Evolutionary conservation across 92 coral and sea anemone species (phyloP), one percentile per base, ranked within the genome.

Genomic region (Pocillopora meandrina): DNA sequence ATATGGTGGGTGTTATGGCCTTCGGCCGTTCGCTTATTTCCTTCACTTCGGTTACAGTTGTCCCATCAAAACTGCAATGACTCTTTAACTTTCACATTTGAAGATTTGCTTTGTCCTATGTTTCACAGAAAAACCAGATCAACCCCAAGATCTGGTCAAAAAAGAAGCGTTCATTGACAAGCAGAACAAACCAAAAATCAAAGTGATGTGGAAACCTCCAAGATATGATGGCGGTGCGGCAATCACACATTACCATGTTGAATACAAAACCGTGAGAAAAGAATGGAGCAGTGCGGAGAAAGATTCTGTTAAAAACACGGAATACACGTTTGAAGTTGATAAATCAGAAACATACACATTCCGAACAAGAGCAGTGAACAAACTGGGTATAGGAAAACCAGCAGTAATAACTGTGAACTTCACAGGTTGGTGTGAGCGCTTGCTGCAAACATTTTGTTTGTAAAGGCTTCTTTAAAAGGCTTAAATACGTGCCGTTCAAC

Each of bases 321-420:
- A 42, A 35, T 81, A 71, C 20, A 49, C 70, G 2, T 42, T 81
- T 13, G 49, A 14, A 71, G 77, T 69, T 56, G 36, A 81, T 42
- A 42, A 19, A 36, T 81, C 85, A 6, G 77, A 81, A 72, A 71
- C 62, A n/a, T 81, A 81, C 69, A 81, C 61, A n/a, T 85, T 90
- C 55, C 89, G 93, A 14, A 86, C 84, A 49, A 77, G 62, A 63
- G 93, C 93, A 16, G 86, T 78, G 72, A 90, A 90, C 36, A 72
- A 33, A 18, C 63, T 90, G 14, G 91, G 93, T 19, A 65, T 52
- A 0, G 90, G 93, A 15, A 64, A 79, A 2, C 84, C 93, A 18
- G 80, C 93, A 7, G 65, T 11, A 7, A 56, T 72, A 4, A 84
- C 66, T 12, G 84, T 87, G 20, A 90, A 81, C 36, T 52, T 81